Conservation (phyloP, 2,797 vertebrate genomes). For the Mionectes olivaceus region DNA sequence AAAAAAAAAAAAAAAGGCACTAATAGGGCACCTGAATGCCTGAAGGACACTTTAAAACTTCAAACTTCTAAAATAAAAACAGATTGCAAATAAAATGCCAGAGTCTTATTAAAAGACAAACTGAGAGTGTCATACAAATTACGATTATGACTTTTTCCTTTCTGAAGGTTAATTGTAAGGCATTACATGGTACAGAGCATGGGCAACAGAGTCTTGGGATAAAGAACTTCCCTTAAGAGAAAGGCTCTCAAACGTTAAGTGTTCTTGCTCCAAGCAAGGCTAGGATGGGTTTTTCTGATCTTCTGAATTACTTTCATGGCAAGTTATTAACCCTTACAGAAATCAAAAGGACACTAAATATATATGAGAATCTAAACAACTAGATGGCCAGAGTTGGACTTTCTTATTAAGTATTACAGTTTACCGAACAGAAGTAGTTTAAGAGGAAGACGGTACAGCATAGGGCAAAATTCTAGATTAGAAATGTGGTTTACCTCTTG, state of each 20-base stretch:
- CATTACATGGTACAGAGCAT: neutral
- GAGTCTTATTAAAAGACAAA: conserved; percentile 44
- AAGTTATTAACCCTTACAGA: neutral
- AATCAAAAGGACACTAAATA: neutral
- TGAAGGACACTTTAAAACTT: conserved; percentile 42
- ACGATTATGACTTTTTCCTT: neutral
- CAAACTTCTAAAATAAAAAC: conserved; percentile 58
- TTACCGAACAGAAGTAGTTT: neutral
- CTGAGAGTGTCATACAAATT: neutral
- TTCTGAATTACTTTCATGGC: neutral
- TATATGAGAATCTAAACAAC: neutral
- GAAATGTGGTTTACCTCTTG: neutral
- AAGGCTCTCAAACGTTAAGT: neutral
- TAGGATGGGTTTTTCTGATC: neutral
- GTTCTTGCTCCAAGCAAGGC: neutral
- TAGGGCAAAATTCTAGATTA: neutral
- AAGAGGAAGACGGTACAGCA: neutral
- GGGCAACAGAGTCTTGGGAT: neutral
- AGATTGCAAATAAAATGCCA: conserved; percentile 44
- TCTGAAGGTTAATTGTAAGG: neutral
- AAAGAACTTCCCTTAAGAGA: neutral
- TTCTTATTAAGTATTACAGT: neutral
- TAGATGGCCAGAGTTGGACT: neutral
- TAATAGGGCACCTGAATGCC: conserved; percentile 35
- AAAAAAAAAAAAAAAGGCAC: neutral